phyloP scores from a whole-genome alignment of 2,888 invertebrate species.

The Cryptus viduatorius region DNA sequence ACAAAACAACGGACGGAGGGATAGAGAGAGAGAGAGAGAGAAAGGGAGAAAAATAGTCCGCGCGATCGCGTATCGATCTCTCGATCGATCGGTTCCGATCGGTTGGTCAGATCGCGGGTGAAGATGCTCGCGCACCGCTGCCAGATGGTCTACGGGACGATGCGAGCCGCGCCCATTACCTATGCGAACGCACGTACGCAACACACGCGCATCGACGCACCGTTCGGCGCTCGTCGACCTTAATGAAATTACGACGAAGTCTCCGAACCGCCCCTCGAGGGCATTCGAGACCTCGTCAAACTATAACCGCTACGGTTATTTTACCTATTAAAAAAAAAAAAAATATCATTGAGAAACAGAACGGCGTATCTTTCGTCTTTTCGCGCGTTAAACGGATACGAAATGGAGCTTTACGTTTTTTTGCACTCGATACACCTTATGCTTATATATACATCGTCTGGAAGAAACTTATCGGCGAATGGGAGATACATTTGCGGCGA shows the following conservation, averaged over 20 bases:
- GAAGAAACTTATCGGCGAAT: background rate
- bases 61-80: constrained; percentile 57
- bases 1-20: background rate
- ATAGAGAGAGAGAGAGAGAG: constrained; percentile 28
- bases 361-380: too few species aligned
- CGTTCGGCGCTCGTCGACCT: constrained; percentile 56
- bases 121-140: constrained; percentile 74
- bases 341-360: too few species aligned
- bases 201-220: constrained; percentile 19
- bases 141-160: constrained; percentile 83
- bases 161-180: constrained; percentile 76
- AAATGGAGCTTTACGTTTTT: too few species aligned
- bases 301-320: background rate
- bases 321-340: background rate
- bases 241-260: constrained; percentile 80
- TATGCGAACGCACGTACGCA: constrained; percentile 61
- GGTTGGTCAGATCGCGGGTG: constrained; percentile 75
- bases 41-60: constrained; percentile 26
- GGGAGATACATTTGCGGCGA: background rate
- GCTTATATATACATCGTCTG: background rate
- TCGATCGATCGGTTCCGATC: constrained; percentile 71
- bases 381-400: too few species aligned
- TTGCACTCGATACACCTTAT: background rate
- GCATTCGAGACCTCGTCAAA: constrained; percentile 8
- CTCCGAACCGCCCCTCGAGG: constrained; percentile 55